Percentiles rank a stretch among this genome's conserved stretches.
These are phyloP conservation scores for Propithecus coquereli DNA, from an alignment of 2,113 vertebrate genomes.

Conservation along the genomic window DNA sequence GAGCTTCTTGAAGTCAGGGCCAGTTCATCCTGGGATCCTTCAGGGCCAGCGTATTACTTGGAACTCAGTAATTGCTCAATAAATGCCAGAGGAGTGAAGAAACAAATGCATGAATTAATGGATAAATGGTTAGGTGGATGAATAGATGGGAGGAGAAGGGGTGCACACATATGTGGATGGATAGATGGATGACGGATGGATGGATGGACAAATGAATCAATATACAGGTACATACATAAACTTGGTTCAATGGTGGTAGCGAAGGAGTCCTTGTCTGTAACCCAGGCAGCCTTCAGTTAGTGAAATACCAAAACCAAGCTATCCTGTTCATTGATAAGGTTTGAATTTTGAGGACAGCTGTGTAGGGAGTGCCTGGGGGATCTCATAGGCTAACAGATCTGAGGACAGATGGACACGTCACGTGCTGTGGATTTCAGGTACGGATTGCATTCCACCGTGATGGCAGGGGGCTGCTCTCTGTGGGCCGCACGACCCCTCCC, in stretches of 20 bases:
- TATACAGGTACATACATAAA: too few species aligned
- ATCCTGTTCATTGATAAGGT: neutral
- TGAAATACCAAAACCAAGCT: neutral
- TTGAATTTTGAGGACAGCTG: neutral
- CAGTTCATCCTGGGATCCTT: neutral
- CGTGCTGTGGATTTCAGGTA: neutral
- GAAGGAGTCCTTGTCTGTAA: neutral
- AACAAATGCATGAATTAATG: neutral
- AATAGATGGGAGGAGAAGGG: neutral
- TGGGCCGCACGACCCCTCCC: neutral
- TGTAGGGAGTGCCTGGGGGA: neutral
- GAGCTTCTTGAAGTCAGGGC: neutral
- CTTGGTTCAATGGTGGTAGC: neutral
- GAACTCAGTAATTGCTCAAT: neutral
- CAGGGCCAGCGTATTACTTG: neutral
- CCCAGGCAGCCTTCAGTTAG: neutral
- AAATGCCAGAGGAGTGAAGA: neutral
- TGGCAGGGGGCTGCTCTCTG: neutral
- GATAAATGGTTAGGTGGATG: neutral
- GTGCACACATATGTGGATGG: neutral
- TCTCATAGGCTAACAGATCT: neutral
- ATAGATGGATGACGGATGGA: neutral
- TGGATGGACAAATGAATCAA: neutral
- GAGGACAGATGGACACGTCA: neutral
- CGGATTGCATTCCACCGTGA: neutral